These are phyloP conservation scores for Pygoscelis antarcticus DNA, from an alignment of 2,113 vertebrate species.

Conservation along the genomic window DNA sequence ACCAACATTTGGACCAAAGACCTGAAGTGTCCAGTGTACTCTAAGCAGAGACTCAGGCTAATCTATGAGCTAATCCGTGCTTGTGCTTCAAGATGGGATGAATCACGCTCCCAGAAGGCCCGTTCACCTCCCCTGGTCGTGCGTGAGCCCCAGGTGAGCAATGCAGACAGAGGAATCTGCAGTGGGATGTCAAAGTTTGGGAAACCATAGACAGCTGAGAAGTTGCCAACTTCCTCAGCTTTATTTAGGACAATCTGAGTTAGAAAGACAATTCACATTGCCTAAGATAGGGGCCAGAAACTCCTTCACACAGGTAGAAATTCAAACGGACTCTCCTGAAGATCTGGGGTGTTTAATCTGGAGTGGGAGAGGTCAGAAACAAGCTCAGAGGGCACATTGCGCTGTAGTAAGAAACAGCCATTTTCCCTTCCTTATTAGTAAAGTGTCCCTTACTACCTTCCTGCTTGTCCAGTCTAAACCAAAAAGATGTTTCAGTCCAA, in stretches of 20 bases:
- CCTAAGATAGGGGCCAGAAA: not conserved
- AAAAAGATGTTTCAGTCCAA: not conserved
- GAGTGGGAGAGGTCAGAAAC: not conserved
- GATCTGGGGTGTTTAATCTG: not conserved
- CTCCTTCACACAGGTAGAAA: not conserved
- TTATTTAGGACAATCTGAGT: not conserved
- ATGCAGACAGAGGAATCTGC: not conserved
- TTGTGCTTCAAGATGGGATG: not conserved
- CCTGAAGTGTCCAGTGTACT: not conserved
- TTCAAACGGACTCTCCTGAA: not conserved
- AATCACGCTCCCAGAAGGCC: not conserved
- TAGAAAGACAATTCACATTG: not conserved
- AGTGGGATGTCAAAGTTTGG: not conserved
- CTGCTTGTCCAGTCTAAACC: not conserved
- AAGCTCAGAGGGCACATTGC: not conserved
- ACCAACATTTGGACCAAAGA: not conserved
- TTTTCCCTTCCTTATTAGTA: not conserved
- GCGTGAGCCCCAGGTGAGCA: accelerated
- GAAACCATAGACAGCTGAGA: not conserved
- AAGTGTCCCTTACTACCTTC: not conserved
- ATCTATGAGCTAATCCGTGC: not conserved
- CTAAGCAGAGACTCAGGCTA: not conserved
- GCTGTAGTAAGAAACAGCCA: accelerated
- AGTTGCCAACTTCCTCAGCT: not conserved
- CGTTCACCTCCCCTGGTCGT: accelerated